Base-by-base conservation (phyloP, 2,888 invertebrate species). In the Drosophila limbata region DNA sequence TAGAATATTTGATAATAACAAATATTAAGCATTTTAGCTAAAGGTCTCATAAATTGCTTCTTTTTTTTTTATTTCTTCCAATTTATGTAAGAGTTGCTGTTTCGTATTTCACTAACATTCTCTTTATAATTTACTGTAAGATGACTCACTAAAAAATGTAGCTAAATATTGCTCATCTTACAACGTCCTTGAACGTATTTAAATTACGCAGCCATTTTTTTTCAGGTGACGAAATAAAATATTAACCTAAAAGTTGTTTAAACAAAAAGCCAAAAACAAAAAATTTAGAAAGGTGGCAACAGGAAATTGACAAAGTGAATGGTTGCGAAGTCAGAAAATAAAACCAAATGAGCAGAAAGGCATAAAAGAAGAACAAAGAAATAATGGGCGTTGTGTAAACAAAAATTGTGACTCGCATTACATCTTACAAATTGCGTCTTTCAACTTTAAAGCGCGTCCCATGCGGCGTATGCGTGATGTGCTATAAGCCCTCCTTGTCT, bases 391-490 rank as follows among this genome's bases (percentile, higher is more conserved):
- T 47, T 59, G 37, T 53, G 60, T 45, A 59, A 63, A 44, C 59
- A 73, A 59, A 40, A 33, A 55, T 56, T 48, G 51, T 19, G 40
- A 45, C 64, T 61, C 42, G 51, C 59, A 65, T 66, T 61, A 65
- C 65, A 66, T 25, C 40, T 52, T 15, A 50, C 37, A 56, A 68
- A 67, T 52, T 72, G 70, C 64, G 53, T 42, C 57, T 69, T 63
- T 56, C 33, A 40, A 61, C 55, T 47, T 63, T 71, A 63, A 75
- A 75, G 50, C 47, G 61, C 39, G 44, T 69, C 31, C 50, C 62
- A 76, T 37, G 77, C 61, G 53, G 63, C 60, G 69, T 28, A 50
- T 75, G 44, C 45, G 40, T 64, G 42, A 1, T 57, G 11, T 9
- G 21, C 11, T 17, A 13, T 21, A 3, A 15, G 35, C 11, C 35